phyloP scores from a whole-genome alignment of 37 sponge, comb jelly and placozoan species.

The Ianthella basta region DNA sequence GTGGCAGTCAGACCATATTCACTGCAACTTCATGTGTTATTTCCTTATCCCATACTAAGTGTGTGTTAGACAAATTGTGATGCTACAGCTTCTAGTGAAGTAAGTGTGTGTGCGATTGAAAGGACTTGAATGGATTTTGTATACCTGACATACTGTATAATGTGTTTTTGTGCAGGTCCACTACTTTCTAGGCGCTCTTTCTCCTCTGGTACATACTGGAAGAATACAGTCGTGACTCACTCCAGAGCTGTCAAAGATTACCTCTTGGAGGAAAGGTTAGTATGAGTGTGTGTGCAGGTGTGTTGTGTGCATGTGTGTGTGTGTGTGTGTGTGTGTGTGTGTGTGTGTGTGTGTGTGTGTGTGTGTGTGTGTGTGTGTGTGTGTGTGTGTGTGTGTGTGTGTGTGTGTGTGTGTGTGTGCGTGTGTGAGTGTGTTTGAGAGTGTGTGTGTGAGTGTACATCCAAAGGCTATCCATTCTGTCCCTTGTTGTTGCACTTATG shows the following conservation, averaged over 20 bases:
- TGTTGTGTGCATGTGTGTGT: background rate
- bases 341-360: background rate
- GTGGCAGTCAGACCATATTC: background rate
- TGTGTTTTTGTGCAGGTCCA: no score
- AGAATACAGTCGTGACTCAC: conserved; percentile 71
- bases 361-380: background rate
- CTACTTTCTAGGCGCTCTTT: background rate
- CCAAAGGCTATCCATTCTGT: background rate
- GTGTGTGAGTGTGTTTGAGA: conserved; percentile 1
- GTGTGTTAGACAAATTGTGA: no score
- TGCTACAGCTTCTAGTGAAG: no score
- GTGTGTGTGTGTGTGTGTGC: conserved; percentile 38
- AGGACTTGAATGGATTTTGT: no score
- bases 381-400: background rate
- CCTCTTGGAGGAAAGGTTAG: conserved; percentile 68
- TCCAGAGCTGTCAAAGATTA: conserved; percentile 81
- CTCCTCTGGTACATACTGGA: conserved; percentile 26
- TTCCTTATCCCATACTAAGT: no score
- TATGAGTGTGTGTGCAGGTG: background rate
- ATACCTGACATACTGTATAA: no score
- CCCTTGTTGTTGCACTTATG: background rate
- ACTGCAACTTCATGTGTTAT: no score
- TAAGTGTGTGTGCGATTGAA: no score
- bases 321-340: background rate
- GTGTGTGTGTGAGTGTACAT: background rate